Base-by-base conservation (phyloP, 2,797 vertebrate genomes). In the Halcyon chelicuti region DNA sequence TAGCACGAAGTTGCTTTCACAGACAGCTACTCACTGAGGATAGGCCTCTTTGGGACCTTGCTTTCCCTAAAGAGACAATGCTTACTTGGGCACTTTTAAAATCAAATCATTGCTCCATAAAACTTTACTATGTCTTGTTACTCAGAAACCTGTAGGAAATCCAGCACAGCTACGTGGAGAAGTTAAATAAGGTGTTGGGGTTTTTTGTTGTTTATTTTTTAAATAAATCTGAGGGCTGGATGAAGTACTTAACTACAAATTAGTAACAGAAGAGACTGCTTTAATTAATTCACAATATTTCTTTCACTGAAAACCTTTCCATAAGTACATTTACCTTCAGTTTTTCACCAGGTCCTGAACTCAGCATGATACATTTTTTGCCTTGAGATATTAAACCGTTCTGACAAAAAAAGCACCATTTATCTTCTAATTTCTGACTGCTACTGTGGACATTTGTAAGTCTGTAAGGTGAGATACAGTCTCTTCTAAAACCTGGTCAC, bases 401-500 rank as follows among this genome's bases (percentile, higher is more conserved):
- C 92, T 91, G 92, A 91, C 49, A 66, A 77, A 60, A 70, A 54
- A 86, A 91, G 60, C 94, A 97, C 78, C 89, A 84, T 86, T 89
- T 51, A 21, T 55, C 61, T 86, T 80, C 71, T 8, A 78, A 87
- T 78, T 90, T 90, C 75, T 76, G 86, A 77, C 77, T 57, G 70
- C 91, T 94, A 67, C 67, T 29, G 40, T 61, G 87, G 80, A 52
- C 68, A 63, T 81, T 29, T 92, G 4, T 81, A 74, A 92, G 54
- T 84, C 73, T 95, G 51, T 60, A 46, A 74, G 63, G 80, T 67
- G 66, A 72, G 91, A 76, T 5, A 28, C 0, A 60, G 54, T 65
- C 61, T 67, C 5, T 55, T 9, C 51, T 68, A 76, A 86, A 89
- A 57, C 37, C 35, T 8, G 85, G 65, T 99, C 98, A 99, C 93